Evolutionary conservation across 2,797 vertebrate species (phyloP).

Genomic region (Buphagus erythrorhynchus): DNA sequence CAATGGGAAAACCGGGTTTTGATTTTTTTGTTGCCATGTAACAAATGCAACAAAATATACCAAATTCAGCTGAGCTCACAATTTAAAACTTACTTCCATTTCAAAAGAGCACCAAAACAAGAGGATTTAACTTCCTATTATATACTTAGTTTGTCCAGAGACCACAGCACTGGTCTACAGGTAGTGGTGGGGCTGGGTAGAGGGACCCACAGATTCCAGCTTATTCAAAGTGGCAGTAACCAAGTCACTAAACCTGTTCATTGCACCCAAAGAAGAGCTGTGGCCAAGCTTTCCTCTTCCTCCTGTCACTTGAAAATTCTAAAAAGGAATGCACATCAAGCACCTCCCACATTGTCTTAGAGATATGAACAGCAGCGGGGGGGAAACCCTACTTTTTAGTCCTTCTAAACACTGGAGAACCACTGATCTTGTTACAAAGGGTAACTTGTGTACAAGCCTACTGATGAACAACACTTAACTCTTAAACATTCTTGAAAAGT

Average conservation of each 20-base stretch:
- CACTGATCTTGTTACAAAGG: fast-evolving
- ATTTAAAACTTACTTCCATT: not conserved
- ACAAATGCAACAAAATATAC: not conserved
- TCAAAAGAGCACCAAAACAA: not conserved
- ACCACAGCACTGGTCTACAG: not conserved
- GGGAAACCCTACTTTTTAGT: not conserved
- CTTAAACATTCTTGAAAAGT: not conserved
- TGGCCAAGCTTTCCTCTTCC: not conserved
- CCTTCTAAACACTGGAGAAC: not conserved
- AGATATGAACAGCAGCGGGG: not conserved
- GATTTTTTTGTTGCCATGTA: not conserved
- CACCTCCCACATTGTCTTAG: not conserved
- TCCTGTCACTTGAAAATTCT: not conserved
- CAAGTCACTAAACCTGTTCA: not conserved
- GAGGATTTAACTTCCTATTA: not conserved
- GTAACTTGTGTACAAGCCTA: not conserved
- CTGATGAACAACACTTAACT: not conserved
- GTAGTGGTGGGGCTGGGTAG: fast-evolving
- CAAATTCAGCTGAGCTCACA: not conserved
- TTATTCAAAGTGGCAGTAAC: not conserved
- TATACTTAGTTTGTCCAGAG: not conserved
- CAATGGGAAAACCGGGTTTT: not conserved
- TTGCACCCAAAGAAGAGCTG: not conserved
- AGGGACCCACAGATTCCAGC: not conserved
- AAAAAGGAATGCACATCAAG: not conserved